Base-by-base conservation (phyloP, 2,888 invertebrate genomes). In the Lysandra coridon region DNA sequence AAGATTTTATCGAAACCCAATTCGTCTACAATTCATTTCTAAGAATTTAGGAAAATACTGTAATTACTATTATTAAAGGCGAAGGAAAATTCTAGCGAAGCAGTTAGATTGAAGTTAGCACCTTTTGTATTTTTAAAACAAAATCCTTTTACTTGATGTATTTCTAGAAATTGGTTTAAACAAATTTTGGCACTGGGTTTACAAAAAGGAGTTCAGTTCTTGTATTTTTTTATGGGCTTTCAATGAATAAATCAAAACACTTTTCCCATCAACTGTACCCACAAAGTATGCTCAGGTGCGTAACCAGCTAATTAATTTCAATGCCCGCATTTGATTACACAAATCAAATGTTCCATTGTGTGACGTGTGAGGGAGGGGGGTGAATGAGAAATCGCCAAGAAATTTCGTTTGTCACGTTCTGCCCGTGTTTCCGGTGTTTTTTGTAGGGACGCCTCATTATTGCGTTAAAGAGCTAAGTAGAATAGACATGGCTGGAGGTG, bases 291-390 rank as follows among this genome's bases (percentile, higher is more conserved):
- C 93, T 94, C 94, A 94, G 94, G 94, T 94, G 94, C 92, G 90
- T 92, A 93, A 91, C 93, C 84, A 93, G 93, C 92, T 93, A 93
- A 94, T 94, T 94, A 94, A 93, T 93, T 93, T 85, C 87, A 92
- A 92, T 90, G 92, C 93, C 93, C 94, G 91, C 93, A 93, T 94
- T 94, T 94, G 93, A 94, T 93, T 94, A 93, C 92, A 92, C 93
- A 92, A 94, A 94, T 94, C 94, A 93, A 94, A 94, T 91, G 90
- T 90, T 91, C 86, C 87, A 86, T 89, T 89, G 89, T 91, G 86
- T 85, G 57, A 87, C 33, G 69, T 37, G 69, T 69, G 33, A 33
- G 33, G 69, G 33, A 69, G 33, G 69, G 91, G 94, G 93, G 92
- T 89, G 90, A 93, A 92, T 93, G 94, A 94, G 93, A 92, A 94